Evolutionary conservation across 1,140 invertebrate genomes (phyloP), one percentile per base, ranked within the genome.

Genomic region (Atta colombica): DNA sequence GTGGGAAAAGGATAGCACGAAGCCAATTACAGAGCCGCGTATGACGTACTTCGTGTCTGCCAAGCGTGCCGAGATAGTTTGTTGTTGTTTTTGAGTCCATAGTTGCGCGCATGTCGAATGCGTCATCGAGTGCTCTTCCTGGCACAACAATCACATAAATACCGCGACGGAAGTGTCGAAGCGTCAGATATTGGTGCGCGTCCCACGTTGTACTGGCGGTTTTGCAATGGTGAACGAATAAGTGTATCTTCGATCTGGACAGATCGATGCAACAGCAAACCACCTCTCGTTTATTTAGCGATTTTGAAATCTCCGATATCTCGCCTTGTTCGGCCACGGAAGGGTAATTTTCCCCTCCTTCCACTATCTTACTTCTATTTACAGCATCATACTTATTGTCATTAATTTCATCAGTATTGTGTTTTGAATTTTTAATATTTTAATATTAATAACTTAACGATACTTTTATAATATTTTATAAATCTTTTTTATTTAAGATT

Each of bases 231-330:
- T 90, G 69, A 87, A 75, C 58, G 25, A 88, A 72, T 91, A 72
- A 91, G 68, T 49, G 65, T 49, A 14, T 84, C 60, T 31, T 78
- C n/a, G 87, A 86, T 74, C 90, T 85, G 25, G 58, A 85, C 65
- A 72, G 77, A 91, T 91, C 90, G 87, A 91, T 91, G 90, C 89
- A 91, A 75, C 90, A 69, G 45, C 77, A 81, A 80, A 49, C 65
- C 58, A 4, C 81, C 53, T 45, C 49, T 49, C 55, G 58, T 88
- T 80, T 85, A 66, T 49, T 87, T 45, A 85, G 68, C 65, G 87
- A 89, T 85, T 78, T 55, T 65, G 81, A 86, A 81, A 63, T 39
- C 68, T 53, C 51, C 35, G 84, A 88, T 71, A 78, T 87, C 28
- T 45, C 68, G 31, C 51, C 87, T 75, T 65, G 55, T 80, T 55